Percentiles rank a stretch among this genome's conserved stretches.
These are phyloP conservation scores for Globodera ellingtonae DNA, from an alignment of 1,140 invertebrate species.

Conservation along the genomic window DNA sequence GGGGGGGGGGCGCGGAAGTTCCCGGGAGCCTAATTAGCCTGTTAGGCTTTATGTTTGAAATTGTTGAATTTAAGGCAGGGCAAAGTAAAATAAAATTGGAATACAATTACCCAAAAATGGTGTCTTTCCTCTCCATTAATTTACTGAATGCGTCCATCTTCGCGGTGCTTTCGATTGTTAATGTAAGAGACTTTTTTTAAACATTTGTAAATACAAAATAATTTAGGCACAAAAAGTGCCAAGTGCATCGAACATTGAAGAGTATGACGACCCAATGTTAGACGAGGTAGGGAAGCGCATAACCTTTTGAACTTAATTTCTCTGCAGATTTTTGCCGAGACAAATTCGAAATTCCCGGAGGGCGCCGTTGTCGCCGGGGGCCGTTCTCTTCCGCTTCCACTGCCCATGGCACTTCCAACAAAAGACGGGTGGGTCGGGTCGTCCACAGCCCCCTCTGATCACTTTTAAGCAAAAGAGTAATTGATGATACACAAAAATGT, in stretches of 20 bases:
- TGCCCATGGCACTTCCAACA: neutral
- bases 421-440: neutral
- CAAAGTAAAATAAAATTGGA: no score
- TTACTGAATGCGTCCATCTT: neutral
- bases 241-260: slow-evolving; percentile 21
- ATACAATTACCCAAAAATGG: neutral
- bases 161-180: neutral
- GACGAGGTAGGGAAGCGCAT: neutral
- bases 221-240: slow-evolving; percentile 28
- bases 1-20: no score
- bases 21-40: no score
- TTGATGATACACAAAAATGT: neutral
- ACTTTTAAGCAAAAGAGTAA: no score
- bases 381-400: neutral
- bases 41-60: no score
- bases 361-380: neutral
- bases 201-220: neutral
- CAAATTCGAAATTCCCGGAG: slow-evolving; percentile 18
- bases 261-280: slow-evolving; percentile 19
- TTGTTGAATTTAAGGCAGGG: no score
- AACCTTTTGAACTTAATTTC: neutral
- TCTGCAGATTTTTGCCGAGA: slow-evolving; percentile 23
- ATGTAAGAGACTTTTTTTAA: neutral
- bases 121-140: neutral
- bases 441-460: no score